Evolutionary conservation across 2,888 invertebrate genomes (phyloP).

Genomic region (Nephrotoma flavescens): DNA sequence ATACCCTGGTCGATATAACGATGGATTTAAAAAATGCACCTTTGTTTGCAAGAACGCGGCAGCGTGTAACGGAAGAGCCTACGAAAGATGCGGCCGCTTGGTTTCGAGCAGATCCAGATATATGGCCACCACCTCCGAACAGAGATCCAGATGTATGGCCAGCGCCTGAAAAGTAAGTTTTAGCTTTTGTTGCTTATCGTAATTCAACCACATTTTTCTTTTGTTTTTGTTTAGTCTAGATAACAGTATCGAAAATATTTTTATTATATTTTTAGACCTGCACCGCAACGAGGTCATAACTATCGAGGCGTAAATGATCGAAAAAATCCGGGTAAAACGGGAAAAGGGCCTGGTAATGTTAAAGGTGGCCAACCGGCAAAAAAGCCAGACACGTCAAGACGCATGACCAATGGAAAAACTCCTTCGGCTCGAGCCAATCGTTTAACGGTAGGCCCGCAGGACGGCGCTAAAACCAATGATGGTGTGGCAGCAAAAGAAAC

Average conservation of each 20-base stretch:
- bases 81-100: slow-evolving; percentile 32
- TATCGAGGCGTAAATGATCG: background rate
- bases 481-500: slow-evolving; percentile 34
- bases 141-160: slow-evolving; percentile 82
- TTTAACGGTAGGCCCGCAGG: background rate
- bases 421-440: slow-evolving; percentile 1
- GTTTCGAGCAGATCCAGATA: slow-evolving; percentile 59
- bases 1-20: slow-evolving; percentile 29
- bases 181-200: background rate
- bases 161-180: slow-evolving; percentile 50
- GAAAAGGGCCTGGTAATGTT: background rate
- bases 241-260: background rate
- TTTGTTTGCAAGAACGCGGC: slow-evolving; percentile 31
- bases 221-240: no score
- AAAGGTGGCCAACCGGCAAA: background rate
- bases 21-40: slow-evolving; percentile 32
- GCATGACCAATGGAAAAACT: slow-evolving; percentile 4
- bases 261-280: background rate
- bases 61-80: slow-evolving; percentile 10
- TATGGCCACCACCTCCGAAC: slow-evolving; percentile 52
- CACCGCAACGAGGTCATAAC: background rate
- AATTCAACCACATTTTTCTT: background rate
- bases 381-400: background rate
- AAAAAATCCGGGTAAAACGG: background rate
- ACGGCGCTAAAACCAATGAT: slow-evolving; percentile 12